Conservation (phyloP, 2,888 invertebrate genomes). For the Drosophila formosana region DNA sequence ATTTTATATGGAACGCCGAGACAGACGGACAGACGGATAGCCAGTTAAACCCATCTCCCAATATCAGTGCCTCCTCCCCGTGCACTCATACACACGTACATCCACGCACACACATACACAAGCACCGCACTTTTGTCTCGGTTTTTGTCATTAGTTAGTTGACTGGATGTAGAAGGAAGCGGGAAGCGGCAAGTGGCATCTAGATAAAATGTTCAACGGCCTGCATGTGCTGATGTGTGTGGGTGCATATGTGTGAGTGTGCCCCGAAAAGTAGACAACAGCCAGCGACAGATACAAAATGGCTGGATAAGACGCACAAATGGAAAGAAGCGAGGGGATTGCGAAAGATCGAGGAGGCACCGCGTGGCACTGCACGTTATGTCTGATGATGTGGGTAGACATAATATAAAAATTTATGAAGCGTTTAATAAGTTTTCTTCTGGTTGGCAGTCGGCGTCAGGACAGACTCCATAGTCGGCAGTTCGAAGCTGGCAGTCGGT, state of each 20-base stretch:
- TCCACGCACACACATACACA: conserved; percentile 18
- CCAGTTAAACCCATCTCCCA: conserved; percentile 26
- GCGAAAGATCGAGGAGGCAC: conserved; percentile 45
- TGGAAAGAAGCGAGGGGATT: conserved; percentile 15
- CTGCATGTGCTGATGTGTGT: conserved; percentile 58
- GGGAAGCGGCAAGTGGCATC: conserved; percentile 58
- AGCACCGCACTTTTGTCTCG: conserved; percentile 71
- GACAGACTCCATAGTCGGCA: conserved; percentile 19
- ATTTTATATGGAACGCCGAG: conserved; percentile 69
- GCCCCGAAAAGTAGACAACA: conserved; percentile 71
- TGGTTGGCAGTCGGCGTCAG: conserved; percentile 34
- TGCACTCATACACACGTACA: conserved; percentile 13
- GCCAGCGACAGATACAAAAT: conserved; percentile 70
- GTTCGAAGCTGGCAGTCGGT: conserved; percentile 11
- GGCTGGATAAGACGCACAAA: conserved; percentile 70
- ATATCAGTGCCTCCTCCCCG: conserved; percentile 5
- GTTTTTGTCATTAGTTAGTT: conserved; percentile 74
- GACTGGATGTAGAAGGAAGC: conserved; percentile 43
- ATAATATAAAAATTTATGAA: conserved; percentile 83
- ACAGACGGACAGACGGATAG: conserved; percentile 37
- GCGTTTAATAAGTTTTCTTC: conserved; percentile 83
- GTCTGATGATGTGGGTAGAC: conserved; percentile 82
- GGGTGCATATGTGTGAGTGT: conserved; percentile 26
- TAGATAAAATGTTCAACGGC: conserved; percentile 78
- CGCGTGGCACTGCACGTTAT: conserved; percentile 65